Base-by-base conservation (phyloP, 1,140 invertebrate species). In the Danaus melanippus region DNA sequence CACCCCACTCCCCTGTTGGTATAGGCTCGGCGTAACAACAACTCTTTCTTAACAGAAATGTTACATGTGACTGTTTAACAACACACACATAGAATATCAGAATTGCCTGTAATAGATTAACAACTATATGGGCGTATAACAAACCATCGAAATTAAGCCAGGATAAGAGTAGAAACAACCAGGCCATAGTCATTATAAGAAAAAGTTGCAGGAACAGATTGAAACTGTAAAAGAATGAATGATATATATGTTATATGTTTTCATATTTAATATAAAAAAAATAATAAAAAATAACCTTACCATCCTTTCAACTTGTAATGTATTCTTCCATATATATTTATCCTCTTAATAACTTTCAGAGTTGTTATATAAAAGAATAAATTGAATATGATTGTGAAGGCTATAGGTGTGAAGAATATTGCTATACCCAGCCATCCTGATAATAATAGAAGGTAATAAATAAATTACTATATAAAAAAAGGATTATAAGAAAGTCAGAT, bases 301-400 rank as follows among this genome's bases (percentile, higher is more conserved):
- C 91, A 92, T 73, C 93, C 93, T 77, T 94, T 93, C 55, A 95
- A 89, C 82, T 95, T 95, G 67, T 95, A 93, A 65, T 95, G 93
- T 68, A 96, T 95, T 64, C 93, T 88, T 9, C 94, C 94, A 79
- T 94, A 95, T 8, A 92, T 93, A 66, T 91, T 92, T 88, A 94
- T 92, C 59, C 91, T 87, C 66, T 92, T 93, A 41, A 95, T 93
- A 9, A 92, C 90, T 70, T 93, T 93, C n/a, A 92, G 84, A 5
- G 94, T 96, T 6, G 93, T 93, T 10, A 92, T 83, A 64, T 93
- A 93, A 65, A 95, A 94, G 66, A 93, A 94, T 53, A 95, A 83
- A 73, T 95, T 91, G 42, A 94, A 89, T 39, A 95, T 74, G 48
- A 95, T 90, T 7, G 92, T 93, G 66, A 93, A 94, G 1, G 91